Percentiles rank a stretch among this genome's conserved stretches.
These are phyloP conservation scores for Phycodurus eques DNA, from an alignment of 2,113 vertebrate genomes.

Conservation along the genomic window DNA sequence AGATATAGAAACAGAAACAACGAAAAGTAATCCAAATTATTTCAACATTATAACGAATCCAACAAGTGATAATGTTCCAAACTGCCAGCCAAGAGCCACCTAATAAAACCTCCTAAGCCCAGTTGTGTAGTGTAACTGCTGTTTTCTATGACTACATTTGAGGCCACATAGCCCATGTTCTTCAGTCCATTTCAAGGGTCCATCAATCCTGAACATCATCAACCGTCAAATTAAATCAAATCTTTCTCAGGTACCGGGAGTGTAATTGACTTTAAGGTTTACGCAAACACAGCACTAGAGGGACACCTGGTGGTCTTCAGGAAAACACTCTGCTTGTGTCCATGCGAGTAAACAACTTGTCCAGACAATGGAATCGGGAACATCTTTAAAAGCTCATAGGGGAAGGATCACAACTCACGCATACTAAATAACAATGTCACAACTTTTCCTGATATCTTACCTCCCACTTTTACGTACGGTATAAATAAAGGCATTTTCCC, in stretches of 20 bases:
- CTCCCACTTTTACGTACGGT: background rate
- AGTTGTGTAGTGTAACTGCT: background rate
- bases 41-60: background rate
- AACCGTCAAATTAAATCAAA: background rate
- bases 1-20: background rate
- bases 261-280: constrained; percentile 6
- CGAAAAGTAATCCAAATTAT: background rate
- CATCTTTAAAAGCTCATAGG: constrained; percentile 3
- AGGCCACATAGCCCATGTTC: constrained; percentile 7
- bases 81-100: background rate
- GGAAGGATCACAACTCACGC: background rate
- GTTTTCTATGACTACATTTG: background rate
- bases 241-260: background rate
- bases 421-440: background rate
- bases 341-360: constrained; percentile 53
- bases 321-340: background rate
- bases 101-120: background rate
- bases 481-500: background rate
- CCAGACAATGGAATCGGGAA: constrained; percentile 40
- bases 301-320: constrained; percentile 78
- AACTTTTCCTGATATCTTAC: too few species aligned
- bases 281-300: constrained; percentile 60
- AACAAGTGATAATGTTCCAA: background rate
- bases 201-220: too few species aligned
- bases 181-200: background rate